Conservation (phyloP, 2,888 invertebrate genomes). For the Coenonympha glycerion region DNA sequence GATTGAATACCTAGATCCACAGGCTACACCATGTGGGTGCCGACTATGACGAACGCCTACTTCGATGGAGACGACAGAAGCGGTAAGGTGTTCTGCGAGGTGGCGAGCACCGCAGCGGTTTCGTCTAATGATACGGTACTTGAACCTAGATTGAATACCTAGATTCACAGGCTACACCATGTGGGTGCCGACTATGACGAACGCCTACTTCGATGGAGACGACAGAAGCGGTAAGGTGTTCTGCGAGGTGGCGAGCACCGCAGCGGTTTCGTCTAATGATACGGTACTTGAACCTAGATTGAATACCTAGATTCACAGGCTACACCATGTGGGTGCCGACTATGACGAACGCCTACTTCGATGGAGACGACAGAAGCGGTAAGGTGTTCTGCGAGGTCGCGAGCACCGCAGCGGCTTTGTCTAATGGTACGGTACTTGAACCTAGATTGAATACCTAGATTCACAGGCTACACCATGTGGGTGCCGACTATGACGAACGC, state of each 20-base stretch:
- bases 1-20: no score
- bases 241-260: no score
- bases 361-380: constrained; percentile 41
- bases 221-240: constrained; percentile 46
- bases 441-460: no score
- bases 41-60: constrained; percentile 58
- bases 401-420: constrained; percentile 41
- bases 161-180: no score
- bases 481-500: constrained; percentile 60
- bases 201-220: constrained; percentile 51
- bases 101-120: no score
- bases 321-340: constrained; percentile 64
- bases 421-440: constrained; percentile 39
- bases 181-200: constrained; percentile 62
- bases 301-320: constrained; percentile 52
- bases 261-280: no score
- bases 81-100: constrained; percentile 53
- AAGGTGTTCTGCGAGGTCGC: constrained; percentile 58
- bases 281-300: no score
- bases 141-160: no score
- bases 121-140: no score
- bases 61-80: constrained; percentile 43
- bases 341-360: constrained; percentile 57
- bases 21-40: constrained; percentile 64
- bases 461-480: constrained; percentile 65